These are phyloP conservation scores for Drosophila tropicalis DNA, from an alignment of 1,140 invertebrate species.

Conservation along the genomic window DNA sequence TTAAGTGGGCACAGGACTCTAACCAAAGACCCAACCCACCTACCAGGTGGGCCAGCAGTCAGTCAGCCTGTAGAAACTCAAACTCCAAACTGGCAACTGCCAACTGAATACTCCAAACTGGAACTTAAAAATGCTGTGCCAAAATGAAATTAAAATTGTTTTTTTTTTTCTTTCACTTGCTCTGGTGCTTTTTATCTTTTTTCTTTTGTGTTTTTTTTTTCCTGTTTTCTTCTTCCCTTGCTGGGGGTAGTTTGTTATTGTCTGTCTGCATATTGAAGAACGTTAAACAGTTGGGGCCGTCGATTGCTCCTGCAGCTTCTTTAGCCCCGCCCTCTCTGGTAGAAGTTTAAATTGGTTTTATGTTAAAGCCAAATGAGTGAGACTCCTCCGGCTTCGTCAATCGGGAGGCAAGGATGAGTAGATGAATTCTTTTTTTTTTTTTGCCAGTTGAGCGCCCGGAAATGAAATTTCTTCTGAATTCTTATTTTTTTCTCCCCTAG, in stretches of 20 bases:
- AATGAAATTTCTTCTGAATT: slow-evolving; percentile 79
- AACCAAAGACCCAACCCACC: slow-evolving; percentile 1
- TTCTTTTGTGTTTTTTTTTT: slow-evolving; percentile 23
- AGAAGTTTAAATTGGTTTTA: slow-evolving; percentile 80
- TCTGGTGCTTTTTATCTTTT: slow-evolving; percentile 10
- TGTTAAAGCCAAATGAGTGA: slow-evolving; percentile 80
- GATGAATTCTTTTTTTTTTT: slow-evolving; percentile 19
- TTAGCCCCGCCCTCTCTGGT: slow-evolving; percentile 20
- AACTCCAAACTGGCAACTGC: slow-evolving; percentile 11
- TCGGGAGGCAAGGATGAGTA: neutral
- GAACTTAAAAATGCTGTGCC: slow-evolving; percentile 72
- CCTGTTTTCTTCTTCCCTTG: slow-evolving; percentile 22
- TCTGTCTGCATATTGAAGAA: slow-evolving; percentile 66
- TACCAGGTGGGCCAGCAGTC: slow-evolving; percentile 7
- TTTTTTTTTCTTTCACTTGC: slow-evolving; percentile 13
- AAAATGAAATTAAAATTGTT: slow-evolving; percentile 80
- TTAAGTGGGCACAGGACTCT: slow-evolving; percentile 54
- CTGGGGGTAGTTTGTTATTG: slow-evolving; percentile 64
- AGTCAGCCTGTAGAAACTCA: slow-evolving; percentile 12
- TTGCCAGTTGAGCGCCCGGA: slow-evolving; percentile 68
- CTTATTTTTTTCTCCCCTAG: slow-evolving; percentile 4
- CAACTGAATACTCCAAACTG: slow-evolving; percentile 25
- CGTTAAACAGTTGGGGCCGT: slow-evolving; percentile 53
- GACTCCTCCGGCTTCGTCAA: slow-evolving; percentile 28
- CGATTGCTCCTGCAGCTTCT: slow-evolving; percentile 10